These are phyloP conservation scores for Trichacis sp. DNA, from an alignment of 2,888 invertebrate species.

Conservation along the genomic window DNA sequence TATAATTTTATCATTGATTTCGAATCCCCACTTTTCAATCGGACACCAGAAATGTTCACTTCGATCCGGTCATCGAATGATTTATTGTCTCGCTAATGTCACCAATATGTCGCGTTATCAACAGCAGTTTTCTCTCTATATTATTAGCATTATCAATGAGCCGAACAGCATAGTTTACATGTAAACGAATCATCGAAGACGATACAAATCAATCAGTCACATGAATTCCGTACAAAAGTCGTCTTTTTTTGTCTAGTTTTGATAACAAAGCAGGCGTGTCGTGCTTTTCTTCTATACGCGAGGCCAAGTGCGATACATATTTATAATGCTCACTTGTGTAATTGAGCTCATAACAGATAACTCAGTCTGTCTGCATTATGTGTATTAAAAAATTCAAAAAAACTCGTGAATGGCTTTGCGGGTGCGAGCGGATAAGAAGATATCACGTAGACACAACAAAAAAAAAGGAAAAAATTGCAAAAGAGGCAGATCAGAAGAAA, in stretches of 20 bases:
- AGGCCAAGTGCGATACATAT: conserved; percentile 9
- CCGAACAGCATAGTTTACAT: background rate
- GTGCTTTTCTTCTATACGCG: background rate
- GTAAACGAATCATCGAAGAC: background rate
- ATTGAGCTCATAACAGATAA: conserved; percentile 22
- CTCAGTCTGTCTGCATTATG: conserved; percentile 2
- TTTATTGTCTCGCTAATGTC: too few species aligned
- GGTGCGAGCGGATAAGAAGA: conserved; percentile 15
- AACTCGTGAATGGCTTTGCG: conserved; percentile 9
- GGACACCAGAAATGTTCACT: too few species aligned
- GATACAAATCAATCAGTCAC: background rate
- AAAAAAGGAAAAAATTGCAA: background rate
- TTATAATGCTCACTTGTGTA: conserved; percentile 10
- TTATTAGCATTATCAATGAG: background rate
- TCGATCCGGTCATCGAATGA: too few species aligned
- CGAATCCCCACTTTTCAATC: too few species aligned
- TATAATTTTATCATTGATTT: too few species aligned
- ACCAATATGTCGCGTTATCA: too few species aligned
- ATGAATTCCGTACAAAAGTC: background rate
- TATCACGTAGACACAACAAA: conserved; percentile 24
- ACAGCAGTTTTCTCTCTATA: too few species aligned
- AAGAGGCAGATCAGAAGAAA: background rate
- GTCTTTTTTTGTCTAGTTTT: background rate
- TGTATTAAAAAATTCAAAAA: conserved; percentile 10
- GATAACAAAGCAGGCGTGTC: background rate